phyloP scores from a whole-genome alignment of 2,888 invertebrate species.

The Aspidapion aeneum region DNA sequence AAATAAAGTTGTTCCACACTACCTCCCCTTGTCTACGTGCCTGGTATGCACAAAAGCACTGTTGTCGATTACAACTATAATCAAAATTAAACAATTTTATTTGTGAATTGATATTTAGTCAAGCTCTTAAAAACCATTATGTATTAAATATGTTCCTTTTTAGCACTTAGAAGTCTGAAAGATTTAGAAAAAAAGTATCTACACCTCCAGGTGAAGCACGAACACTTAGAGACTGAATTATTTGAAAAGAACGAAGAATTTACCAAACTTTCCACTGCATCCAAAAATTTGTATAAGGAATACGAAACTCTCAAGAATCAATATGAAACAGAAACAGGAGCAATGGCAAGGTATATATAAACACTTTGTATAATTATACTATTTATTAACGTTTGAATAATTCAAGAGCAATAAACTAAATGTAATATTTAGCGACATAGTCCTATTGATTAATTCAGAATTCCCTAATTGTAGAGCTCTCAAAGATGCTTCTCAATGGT shows the following conservation, averaged over 20 bases:
- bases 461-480: slow-evolving; percentile 56
- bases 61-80: too few relatives aligned
- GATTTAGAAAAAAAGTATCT: slow-evolving; percentile 61
- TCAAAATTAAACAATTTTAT: too few relatives aligned
- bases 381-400: too few relatives aligned
- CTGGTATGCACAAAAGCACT: too few relatives aligned
- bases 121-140: not conserved
- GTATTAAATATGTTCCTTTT: too few relatives aligned
- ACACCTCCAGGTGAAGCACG: slow-evolving; percentile 57
- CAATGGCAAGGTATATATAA: slow-evolving; percentile 62
- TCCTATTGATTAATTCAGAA: too few relatives aligned
- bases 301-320: slow-evolving; percentile 71
- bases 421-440: too few relatives aligned
- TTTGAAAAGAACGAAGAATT: slow-evolving; percentile 62
- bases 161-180: slow-evolving; percentile 58
- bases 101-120: too few relatives aligned
- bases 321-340: slow-evolving; percentile 69
- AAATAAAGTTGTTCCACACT: too few relatives aligned
- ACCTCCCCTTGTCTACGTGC: too few relatives aligned
- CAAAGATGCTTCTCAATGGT: slow-evolving; percentile 70
- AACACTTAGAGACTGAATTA: slow-evolving; percentile 57
- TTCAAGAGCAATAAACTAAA: too few relatives aligned
- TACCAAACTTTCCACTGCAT: slow-evolving; percentile 57
- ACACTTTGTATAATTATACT: too few relatives aligned
- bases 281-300: slow-evolving; percentile 68